These are phyloP conservation scores for Pycnomerus fuliginosus DNA, from an alignment of 2,888 invertebrate genomes.

Conservation along the genomic window DNA sequence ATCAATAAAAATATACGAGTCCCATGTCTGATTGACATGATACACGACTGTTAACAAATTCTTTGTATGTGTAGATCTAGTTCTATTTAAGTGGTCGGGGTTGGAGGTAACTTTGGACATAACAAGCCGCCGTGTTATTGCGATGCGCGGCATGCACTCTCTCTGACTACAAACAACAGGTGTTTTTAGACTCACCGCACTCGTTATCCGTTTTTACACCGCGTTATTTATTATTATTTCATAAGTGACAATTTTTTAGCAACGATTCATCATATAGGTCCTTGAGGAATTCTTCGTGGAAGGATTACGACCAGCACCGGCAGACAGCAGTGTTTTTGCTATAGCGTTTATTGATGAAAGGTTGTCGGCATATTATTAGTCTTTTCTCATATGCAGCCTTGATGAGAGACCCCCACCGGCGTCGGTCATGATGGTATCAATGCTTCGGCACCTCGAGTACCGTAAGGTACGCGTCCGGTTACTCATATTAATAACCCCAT, in stretches of 20 bases:
- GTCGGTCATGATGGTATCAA: conserved; percentile 33
- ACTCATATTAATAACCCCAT: conserved; percentile 40
- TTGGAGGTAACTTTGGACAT: conserved; percentile 39
- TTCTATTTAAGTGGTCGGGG: conserved; percentile 39
- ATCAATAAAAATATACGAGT: conserved; percentile 34
- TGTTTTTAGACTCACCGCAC: conserved; percentile 41
- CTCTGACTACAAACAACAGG: conserved; percentile 39
- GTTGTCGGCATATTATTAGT: conserved; percentile 15
- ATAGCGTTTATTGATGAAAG: conserved; percentile 7
- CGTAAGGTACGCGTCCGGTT: conserved; percentile 29
- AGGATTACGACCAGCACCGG: not conserved
- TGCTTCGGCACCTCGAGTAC: conserved; percentile 37
- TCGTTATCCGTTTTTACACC: conserved; percentile 41
- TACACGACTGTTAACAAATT: conserved; percentile 44
- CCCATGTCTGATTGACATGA: conserved; percentile 42
- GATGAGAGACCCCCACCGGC: conserved; percentile 24
- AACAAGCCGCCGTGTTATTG: conserved; percentile 41
- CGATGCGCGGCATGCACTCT: conserved; percentile 40
- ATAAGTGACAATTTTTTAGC: conserved; percentile 39
- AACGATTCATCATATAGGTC: conserved; percentile 33
- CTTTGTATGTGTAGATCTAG: conserved; percentile 43
- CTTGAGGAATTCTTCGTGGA: conserved; percentile 9
- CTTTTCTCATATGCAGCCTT: conserved; percentile 2
- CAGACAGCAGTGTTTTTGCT: conserved; percentile 8
- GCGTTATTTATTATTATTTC: conserved; percentile 43